A percentile compares a stretch with the other conserved stretches of the same genome.
These are phyloP conservation scores for Intellagama lesueurii DNA, from an alignment of 2,797 vertebrate species.

Conservation along the genomic window DNA sequence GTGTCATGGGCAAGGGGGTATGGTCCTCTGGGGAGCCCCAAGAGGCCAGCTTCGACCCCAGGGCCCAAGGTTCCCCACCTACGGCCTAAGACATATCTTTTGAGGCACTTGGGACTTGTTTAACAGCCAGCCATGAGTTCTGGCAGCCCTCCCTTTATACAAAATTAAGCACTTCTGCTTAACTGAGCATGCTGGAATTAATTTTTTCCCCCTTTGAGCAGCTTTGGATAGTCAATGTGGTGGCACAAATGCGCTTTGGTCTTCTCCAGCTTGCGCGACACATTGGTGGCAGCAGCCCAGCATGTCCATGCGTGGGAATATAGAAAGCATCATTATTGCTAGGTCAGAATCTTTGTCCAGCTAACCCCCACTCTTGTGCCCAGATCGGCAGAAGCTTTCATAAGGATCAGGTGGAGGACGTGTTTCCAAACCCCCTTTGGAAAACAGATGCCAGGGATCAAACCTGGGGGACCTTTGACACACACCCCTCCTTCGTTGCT, in stretches of 20 bases:
- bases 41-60: too few species aligned
- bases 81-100: neutral
- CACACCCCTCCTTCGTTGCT: neutral
- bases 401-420: neutral
- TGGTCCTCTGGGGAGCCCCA: too few species aligned
- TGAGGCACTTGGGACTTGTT: neutral
- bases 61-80: too few species aligned
- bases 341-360: neutral
- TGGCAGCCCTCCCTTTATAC: neutral
- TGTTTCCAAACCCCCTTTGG: neutral
- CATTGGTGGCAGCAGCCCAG: neutral
- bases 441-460: neutral
- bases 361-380: neutral
- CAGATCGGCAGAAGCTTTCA: neutral
- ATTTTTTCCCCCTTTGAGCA: neutral
- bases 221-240: neutral
- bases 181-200: neutral
- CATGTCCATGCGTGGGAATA: neutral
- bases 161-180: neutral
- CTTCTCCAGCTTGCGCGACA: neutral
- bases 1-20: too few species aligned
- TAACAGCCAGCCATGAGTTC: neutral
- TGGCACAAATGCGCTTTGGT: neutral
- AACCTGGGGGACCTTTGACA: neutral
- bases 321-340: neutral